A percentile compares a stretch with the other conserved stretches of the same genome.
These are phyloP conservation scores for Cheiracanthium punctorium DNA, from an alignment of 2,888 invertebrate species.

Conservation along the genomic window DNA sequence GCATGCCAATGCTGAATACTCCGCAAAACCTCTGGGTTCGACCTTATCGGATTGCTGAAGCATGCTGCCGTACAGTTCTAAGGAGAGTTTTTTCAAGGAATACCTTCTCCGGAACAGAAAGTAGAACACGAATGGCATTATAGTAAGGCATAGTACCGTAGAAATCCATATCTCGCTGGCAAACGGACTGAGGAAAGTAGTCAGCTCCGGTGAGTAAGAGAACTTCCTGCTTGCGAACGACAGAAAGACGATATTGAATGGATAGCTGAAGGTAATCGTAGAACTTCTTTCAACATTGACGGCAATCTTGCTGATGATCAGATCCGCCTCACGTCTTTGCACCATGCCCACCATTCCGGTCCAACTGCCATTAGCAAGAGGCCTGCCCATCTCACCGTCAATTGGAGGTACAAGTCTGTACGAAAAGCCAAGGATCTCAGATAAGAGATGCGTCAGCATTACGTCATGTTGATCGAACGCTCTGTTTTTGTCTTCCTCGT, in stretches of 20 bases:
- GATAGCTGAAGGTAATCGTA: background rate
- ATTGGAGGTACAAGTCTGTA: background rate
- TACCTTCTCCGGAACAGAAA: background rate
- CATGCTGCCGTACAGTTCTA: background rate
- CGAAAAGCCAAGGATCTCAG: background rate
- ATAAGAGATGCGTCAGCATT: background rate
- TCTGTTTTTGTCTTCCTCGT: too few relatives aligned
- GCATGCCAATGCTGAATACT: background rate
- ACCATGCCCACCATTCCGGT: background rate
- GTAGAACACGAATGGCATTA: background rate
- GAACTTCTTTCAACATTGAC: background rate
- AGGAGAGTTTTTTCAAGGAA: background rate
- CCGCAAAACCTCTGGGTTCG: background rate
- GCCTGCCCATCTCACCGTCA: background rate
- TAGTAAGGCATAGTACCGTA: background rate
- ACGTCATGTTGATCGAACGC: background rate
- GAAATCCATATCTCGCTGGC: background rate
- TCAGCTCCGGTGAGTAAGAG: background rate
- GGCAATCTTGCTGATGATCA: background rate
- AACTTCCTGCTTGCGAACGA: background rate
- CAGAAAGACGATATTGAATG: background rate
- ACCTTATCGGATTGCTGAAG: background rate
- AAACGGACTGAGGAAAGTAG: background rate
- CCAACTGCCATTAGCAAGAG: background rate
- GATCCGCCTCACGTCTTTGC: background rate